Percentiles rank a stretch among this genome's conserved stretches.
Conservation (phyloP, 2,888 invertebrate species). For the Petrolisthes manimaculis region DNA sequence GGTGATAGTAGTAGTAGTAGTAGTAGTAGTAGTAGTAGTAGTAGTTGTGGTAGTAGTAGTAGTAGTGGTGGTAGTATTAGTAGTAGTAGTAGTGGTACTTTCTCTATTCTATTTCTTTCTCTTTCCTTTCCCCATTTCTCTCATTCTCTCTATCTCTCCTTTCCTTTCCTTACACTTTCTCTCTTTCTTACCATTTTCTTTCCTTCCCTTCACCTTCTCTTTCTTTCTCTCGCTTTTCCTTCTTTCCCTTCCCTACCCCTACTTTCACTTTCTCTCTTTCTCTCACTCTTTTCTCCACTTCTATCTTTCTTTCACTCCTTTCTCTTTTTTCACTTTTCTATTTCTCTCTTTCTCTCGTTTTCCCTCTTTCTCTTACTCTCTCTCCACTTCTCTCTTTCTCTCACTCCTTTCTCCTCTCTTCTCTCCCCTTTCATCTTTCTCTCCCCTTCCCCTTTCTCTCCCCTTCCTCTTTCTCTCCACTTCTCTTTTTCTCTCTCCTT, state of each 20-base stretch:
- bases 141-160: not conserved
- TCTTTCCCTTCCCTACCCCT: not conserved
- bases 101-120: too few species aligned
- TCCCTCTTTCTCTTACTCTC: not conserved
- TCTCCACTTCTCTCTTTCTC: not conserved
- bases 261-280: not conserved
- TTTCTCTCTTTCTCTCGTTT: not conserved
- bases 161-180: too few species aligned
- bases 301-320: slow-evolving; percentile 9
- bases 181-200: not conserved
- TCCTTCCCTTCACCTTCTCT: not conserved
- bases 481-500: not conserved
- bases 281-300: slow-evolving; percentile 7
- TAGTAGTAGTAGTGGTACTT: too few species aligned
- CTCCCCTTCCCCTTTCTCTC: not conserved
- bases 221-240: not conserved
- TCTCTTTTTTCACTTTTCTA: not conserved
- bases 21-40: too few species aligned
- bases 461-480: not conserved
- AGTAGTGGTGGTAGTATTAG: not conserved
- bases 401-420: not conserved
- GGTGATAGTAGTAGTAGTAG: too few species aligned
- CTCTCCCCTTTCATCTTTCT: not conserved
- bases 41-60: too few species aligned
- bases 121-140: too few species aligned